Evolutionary conservation across 2,888 invertebrate species (phyloP).

Genomic region (Lepidocyrtoides sp.): DNA sequence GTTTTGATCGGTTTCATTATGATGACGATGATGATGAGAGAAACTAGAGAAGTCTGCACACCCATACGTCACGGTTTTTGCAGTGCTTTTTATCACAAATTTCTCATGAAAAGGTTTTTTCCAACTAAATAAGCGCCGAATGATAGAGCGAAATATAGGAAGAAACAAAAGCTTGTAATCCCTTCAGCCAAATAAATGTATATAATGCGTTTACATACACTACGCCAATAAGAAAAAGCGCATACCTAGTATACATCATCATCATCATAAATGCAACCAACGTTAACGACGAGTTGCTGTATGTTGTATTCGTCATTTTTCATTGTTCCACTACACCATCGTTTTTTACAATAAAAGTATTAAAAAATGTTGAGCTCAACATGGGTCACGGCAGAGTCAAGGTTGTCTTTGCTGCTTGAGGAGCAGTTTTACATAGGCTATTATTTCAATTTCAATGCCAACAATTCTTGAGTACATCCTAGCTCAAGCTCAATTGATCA

Average conservation of each 20-base stretch:
- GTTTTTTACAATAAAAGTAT: constrained; percentile 12
- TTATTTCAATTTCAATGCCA: constrained; percentile 30
- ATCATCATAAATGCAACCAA: not conserved
- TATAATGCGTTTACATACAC: not conserved
- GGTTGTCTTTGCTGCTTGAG: constrained; percentile 47
- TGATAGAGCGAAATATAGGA: not conserved
- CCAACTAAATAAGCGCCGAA: too few relatives aligned
- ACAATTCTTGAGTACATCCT: not conserved
- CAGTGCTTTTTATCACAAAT: not conserved
- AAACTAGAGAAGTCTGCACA: too few relatives aligned
- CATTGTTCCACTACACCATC: constrained; percentile 21
- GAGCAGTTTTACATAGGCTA: constrained; percentile 2
- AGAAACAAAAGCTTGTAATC: not conserved
- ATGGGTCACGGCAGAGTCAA: constrained; percentile 77
- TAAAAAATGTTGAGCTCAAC: constrained; percentile 58
- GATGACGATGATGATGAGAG: too few relatives aligned
- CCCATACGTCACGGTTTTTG: too few relatives aligned
- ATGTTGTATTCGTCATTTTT: not conserved
- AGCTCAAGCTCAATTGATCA: constrained; percentile 40
- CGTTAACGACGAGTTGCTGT: not conserved
- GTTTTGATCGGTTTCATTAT: not conserved
- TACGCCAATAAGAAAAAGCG: not conserved
- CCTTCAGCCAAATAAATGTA: not conserved
- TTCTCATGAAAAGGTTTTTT: not conserved
- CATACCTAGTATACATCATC: too few relatives aligned